Base-by-base conservation (phyloP, 2,113 vertebrate genomes). In the Phasianus colchicus region DNA sequence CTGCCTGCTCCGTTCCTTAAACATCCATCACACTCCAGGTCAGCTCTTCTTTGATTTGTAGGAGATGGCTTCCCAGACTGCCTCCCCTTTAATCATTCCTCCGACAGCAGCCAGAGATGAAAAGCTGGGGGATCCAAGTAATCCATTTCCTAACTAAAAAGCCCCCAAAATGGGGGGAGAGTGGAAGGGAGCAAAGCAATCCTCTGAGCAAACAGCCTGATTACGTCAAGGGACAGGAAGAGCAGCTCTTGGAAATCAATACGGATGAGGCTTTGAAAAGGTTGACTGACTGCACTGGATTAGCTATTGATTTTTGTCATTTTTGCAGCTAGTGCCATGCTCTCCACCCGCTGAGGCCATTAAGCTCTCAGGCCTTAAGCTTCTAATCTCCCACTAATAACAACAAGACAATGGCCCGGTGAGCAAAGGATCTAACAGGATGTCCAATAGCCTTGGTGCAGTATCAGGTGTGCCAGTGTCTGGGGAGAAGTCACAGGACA, bases 261-360 rank as follows among this genome's bases (percentile, higher is more conserved):
- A 97, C 36, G 55, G 94, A 98, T 97, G 97, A 96, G 93, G 88
- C 97, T 97, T 97, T 97, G 97, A 97, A 97, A 98, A 97, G 97
- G 97, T 95, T 98, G 97, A 96, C 96, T 98, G 97, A 96, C 96
- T 98, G 95, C 94, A 96, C 96, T 96, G 97, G 97, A 98, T 98
- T 98, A 98, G 96, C 93, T 97, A 98, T 98, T 7, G 98, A 98
- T 98, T 98, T 97, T 58, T 58, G 96, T 96, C 97, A 95, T 97
- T 98, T 98, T 97, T 96, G 92, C 93, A 97, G 96, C 96, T 77
- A 97, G 92, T 95, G 93, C 96, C 96, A 92, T 57, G 80, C 95
- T 97, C 74, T 47, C 93, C 94, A 96, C 97, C 95, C 16, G 5
- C 72, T 94, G 96, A 97, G 95, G 92, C 94, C 97, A 96, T 96